Percentiles rank a stretch among this genome's conserved stretches.
phyloP scores from a whole-genome alignment of 2,113 vertebrate species.

The Labeo rohita region DNA sequence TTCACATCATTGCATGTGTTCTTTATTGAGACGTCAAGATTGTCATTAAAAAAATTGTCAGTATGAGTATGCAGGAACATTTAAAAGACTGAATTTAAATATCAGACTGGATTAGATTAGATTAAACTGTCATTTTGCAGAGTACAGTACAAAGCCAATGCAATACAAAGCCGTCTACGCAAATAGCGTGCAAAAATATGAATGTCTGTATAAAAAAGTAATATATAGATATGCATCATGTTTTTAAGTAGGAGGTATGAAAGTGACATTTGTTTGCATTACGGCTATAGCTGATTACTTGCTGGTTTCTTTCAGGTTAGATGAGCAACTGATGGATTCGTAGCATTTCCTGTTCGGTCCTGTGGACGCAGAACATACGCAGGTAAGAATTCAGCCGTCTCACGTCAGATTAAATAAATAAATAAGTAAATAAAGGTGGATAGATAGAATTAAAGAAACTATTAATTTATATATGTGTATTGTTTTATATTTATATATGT shows the following conservation, averaged over 20 bases:
- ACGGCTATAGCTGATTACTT: background rate
- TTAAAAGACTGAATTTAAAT: background rate
- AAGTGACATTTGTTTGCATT: background rate
- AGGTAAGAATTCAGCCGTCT: background rate
- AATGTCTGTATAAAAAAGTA: too few species aligned
- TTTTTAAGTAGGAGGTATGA: too few species aligned
- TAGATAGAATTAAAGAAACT: background rate
- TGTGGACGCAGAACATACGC: background rate
- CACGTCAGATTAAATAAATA: background rate
- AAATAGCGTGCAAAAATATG: too few species aligned
- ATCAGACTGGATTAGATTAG: background rate
- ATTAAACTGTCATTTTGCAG: too few species aligned
- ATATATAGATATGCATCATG: too few species aligned
- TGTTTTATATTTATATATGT: too few species aligned
- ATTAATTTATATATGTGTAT: too few species aligned
- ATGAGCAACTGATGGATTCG: conserved; percentile 8
- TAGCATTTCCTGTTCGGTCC: background rate
- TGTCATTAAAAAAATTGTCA: too few species aligned
- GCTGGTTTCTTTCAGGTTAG: background rate
- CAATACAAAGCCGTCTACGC: too few species aligned
- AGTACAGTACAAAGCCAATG: too few species aligned
- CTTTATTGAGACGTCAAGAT: too few species aligned
- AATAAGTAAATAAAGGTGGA: background rate
- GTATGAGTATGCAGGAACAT: background rate
- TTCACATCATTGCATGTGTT: too few species aligned